Percentiles rank a stretch among this genome's conserved stretches.
Conservation (phyloP, 2,113 vertebrate species). For the Triplophysa dalaica region DNA sequence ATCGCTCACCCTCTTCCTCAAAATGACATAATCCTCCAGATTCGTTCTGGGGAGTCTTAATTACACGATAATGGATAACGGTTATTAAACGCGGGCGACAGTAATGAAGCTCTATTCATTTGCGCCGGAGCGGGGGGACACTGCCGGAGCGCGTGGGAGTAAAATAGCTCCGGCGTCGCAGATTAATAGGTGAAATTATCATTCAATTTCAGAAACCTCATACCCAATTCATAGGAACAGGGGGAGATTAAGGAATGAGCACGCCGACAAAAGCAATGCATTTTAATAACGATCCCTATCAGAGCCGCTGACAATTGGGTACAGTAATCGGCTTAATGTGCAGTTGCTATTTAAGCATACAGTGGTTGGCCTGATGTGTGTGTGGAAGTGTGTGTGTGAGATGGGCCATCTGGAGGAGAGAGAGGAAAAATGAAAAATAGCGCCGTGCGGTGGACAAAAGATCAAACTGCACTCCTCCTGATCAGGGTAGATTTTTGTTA, state of each 20-base stretch:
- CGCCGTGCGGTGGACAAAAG: conserved; percentile 52
- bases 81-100: conserved; percentile 96
- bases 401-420: conserved; percentile 30
- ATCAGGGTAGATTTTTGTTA: no score
- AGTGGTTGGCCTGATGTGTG: conserved; percentile 47
- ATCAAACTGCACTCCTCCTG: not conserved
- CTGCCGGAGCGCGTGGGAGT: conserved; percentile 85
- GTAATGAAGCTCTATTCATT: conserved; percentile 99
- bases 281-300: conserved; percentile 84
- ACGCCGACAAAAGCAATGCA: conserved; percentile 87
- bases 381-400: conserved; percentile 15
- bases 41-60: conserved; percentile 99
- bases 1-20: conserved; percentile 60
- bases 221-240: conserved; percentile 95
- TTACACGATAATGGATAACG: conserved; percentile 99
- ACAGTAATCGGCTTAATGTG: conserved; percentile 87
- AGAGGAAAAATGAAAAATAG: conserved; percentile 52
- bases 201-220: conserved; percentile 99
- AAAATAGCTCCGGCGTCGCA: conserved; percentile 92
- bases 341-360: conserved; percentile 86
- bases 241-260: conserved; percentile 90
- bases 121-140: conserved; percentile 67
- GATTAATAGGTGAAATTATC: conserved; percentile 99
- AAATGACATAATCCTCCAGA: conserved; percentile 91
- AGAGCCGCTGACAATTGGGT: conserved; percentile 71